These are phyloP conservation scores for Sebastes goodei DNA, from an alignment of 2,797 vertebrate genomes.

Conservation along the genomic window DNA sequence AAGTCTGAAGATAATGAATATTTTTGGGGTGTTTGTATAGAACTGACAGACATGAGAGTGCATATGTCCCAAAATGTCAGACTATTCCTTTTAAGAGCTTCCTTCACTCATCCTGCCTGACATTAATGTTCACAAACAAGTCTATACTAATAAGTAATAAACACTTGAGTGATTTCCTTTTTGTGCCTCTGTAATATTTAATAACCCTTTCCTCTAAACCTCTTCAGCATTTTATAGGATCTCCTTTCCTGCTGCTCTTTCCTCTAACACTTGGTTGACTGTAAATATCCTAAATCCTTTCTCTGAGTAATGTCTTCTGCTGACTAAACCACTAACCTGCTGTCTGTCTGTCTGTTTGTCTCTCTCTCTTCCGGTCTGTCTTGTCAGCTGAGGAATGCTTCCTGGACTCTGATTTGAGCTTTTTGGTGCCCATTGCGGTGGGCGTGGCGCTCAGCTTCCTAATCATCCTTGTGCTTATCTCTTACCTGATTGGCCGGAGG, in stretches of 20 bases:
- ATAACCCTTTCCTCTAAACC: background rate
- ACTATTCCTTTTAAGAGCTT: background rate
- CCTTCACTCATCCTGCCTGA: background rate
- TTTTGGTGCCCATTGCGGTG: conserved; percentile 96
- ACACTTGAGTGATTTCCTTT: background rate
- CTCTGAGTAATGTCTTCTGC: background rate
- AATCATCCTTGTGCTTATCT: conserved; percentile 96
- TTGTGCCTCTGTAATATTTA: background rate
- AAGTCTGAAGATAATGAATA: no score
- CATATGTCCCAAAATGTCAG: conserved; percentile 1
- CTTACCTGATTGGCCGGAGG: conserved; percentile 95
- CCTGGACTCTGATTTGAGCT: conserved; percentile 97
- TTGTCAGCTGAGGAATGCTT: conserved; percentile 95
- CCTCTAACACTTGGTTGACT: background rate
- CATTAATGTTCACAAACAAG: background rate
- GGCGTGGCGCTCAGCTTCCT: conserved; percentile 94
- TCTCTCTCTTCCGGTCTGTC: conserved; percentile 66
- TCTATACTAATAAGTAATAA: background rate
- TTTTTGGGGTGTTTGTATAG: background rate
- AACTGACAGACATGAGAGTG: background rate
- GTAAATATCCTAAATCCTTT: background rate
- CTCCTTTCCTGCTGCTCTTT: background rate
- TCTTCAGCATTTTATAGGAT: background rate
- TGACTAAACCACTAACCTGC: conserved; percentile 54
- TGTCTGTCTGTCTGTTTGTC: conserved; percentile 70